Conservation (phyloP, 2,113 vertebrate species). For the Hemiprocne comata region DNA sequence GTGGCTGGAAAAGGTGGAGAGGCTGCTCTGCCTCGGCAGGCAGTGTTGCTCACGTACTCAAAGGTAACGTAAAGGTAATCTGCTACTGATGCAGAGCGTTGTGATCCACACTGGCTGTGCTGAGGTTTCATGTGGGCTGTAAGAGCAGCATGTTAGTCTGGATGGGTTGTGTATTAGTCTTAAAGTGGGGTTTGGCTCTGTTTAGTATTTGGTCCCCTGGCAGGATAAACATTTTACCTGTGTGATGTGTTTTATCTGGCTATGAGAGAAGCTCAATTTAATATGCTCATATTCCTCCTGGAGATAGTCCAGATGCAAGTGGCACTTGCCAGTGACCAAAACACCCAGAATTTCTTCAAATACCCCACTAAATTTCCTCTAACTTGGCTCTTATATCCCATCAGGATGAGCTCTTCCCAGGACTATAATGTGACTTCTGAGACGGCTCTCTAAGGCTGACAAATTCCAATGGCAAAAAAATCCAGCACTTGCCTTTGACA, state of each 20-base stretch:
- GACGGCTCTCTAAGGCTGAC: background rate
- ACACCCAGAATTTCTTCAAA: background rate
- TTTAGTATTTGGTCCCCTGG: background rate
- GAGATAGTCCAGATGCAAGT: background rate
- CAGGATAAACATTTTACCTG: background rate
- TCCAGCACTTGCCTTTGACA: conserved; percentile 1
- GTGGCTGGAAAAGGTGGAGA: background rate
- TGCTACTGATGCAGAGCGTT: background rate
- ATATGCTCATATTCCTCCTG: background rate
- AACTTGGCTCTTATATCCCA: background rate
- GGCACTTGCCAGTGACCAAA: background rate
- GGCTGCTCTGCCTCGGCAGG: background rate
- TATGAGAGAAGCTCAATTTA: background rate
- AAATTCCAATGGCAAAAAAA: background rate
- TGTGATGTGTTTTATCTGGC: background rate
- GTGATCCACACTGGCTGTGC: background rate
- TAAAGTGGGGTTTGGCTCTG: background rate
- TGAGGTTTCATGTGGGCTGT: background rate
- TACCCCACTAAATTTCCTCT: background rate
- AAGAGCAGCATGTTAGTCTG: background rate
- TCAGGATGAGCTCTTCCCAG: background rate
- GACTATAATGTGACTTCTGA: background rate
- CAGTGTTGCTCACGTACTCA: background rate
- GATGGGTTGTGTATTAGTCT: background rate
- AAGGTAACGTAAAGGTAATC: background rate